Conservation (phyloP, 2,797 vertebrate genomes). For the Macropodus opercularis region DNA sequence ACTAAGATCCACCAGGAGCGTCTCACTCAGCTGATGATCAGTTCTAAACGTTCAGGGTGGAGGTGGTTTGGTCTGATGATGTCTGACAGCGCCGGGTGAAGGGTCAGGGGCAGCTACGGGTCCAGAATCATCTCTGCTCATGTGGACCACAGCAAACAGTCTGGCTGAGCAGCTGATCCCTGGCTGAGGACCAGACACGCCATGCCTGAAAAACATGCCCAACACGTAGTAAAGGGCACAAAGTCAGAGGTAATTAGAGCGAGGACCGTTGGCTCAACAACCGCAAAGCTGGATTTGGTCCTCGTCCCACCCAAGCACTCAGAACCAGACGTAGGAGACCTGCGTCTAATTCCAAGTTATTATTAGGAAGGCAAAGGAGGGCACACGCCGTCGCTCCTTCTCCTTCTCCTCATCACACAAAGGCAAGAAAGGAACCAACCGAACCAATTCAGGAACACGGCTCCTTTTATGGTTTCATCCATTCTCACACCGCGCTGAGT, state of each 20-base stretch:
- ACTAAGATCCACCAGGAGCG: too few species aligned
- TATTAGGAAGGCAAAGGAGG: conserved; percentile 35
- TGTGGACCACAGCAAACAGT: neutral
- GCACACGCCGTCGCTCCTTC: conserved; percentile 6
- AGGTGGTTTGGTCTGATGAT: too few species aligned
- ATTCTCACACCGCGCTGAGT: conserved; percentile 9
- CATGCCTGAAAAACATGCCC: neutral
- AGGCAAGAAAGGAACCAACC: conserved; percentile 1
- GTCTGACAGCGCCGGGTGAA: too few species aligned
- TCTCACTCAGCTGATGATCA: too few species aligned
- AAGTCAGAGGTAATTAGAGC: conserved; percentile 19
- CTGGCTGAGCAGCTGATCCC: neutral
- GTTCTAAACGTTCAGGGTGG: too few species aligned
- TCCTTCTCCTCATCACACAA: neutral
- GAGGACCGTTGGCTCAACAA: too few species aligned
- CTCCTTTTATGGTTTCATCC: too few species aligned
- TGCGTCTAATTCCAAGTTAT: conserved; percentile 28
- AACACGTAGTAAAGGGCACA: neutral
- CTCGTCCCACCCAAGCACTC: conserved; percentile 4
- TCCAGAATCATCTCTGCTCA: too few species aligned
- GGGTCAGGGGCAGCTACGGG: too few species aligned
- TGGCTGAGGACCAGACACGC: neutral
- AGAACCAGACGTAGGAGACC: conserved; percentile 14
- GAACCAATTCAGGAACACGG: too few species aligned
- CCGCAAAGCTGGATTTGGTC: too few species aligned